phyloP scores from a whole-genome alignment of 2,797 vertebrate genomes.

The Crocodylus rhombifer region DNA sequence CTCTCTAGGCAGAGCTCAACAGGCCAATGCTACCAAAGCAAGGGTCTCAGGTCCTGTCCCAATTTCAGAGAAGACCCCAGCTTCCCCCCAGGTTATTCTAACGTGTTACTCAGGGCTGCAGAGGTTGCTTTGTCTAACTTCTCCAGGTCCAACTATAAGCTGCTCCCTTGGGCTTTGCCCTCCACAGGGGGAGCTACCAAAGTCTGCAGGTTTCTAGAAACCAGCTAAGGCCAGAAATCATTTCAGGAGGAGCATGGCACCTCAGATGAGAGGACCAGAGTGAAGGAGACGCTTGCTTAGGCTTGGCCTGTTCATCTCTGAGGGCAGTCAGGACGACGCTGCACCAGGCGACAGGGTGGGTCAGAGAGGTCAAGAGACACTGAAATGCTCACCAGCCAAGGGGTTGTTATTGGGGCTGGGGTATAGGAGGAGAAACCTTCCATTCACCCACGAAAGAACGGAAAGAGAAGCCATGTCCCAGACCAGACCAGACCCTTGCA shows the following conservation, averaged over 20 bases:
- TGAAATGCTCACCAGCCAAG: accelerated
- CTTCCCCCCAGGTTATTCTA: not conserved
- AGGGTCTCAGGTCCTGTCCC: not conserved
- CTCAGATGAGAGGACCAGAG: accelerated
- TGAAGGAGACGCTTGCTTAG: accelerated
- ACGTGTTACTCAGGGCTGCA: not conserved
- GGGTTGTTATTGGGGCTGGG: too few relatives aligned
- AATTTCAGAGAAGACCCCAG: not conserved
- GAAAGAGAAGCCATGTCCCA: accelerated
- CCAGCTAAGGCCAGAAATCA: accelerated
- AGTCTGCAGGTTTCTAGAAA: accelerated
- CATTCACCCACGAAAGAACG: not conserved
- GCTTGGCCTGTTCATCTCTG: accelerated
- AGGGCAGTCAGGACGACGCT: accelerated
- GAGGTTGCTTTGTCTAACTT: not conserved
- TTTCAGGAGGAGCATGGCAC: accelerated
- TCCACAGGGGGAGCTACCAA: accelerated
- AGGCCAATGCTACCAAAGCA: accelerated
- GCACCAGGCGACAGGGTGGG: too few relatives aligned
- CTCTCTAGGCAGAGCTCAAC: not conserved
- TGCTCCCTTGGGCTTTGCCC: not conserved
- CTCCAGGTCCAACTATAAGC: not conserved
- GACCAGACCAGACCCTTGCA: accelerated
- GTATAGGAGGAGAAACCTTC: not conserved
- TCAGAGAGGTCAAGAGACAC: not conserved